Base-by-base conservation (phyloP, 1,140 invertebrate species). In the Neocloeon triangulifer region DNA sequence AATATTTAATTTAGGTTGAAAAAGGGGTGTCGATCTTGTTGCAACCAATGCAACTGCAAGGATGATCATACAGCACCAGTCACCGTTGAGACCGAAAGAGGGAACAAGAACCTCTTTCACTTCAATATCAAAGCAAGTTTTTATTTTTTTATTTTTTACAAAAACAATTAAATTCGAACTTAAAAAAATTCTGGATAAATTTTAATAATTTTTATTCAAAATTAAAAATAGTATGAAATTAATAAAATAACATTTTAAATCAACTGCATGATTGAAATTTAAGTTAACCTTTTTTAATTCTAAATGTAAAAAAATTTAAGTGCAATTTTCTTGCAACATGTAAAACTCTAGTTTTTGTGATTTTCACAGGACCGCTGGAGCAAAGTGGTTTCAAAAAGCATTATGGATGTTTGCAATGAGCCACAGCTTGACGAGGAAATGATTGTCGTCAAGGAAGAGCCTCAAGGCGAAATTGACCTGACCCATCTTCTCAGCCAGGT, bases 401-500 rank as follows among this genome's bases (percentile, higher is more conserved):
- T 9, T 20, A 9, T 25, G 19, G 16, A 8, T 22, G 35, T 17
- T 6, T 35, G 30, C 37, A 39, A 19, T 27, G 13, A n/a, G 15
- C 23, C n/a, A 32, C 39, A 33, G 39, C 41, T 12, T 41, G 43
- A 35, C 28, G 23, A n/a, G n/a, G n/a, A n/a, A n/a, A n/a, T n/a
- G n/a, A n/a, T n/a, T n/a, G n/a, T n/a, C 30, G 19, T 2, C 18
- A 23, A 1, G 31, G 15, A 12, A 29, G 34, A 32, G n/a, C 14
- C 27, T 10, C 15, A 37, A 16, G 35, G 32, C 6, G 9, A 10
- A 22, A 8, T 25, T 26, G 40, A 36, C 19, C 22, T 41, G 25
- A 36, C 27, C 32, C 30, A 42, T 22, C 36, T 46, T 13, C 34
- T 47, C 6, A 42, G 40, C 33, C 41, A 45, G 33, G 45, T 47